A percentile compares a stretch with the other conserved stretches of the same genome.
Evolutionary conservation across 2,888 invertebrate species (phyloP).

Genomic region (Andricus quercusramuli): DNA sequence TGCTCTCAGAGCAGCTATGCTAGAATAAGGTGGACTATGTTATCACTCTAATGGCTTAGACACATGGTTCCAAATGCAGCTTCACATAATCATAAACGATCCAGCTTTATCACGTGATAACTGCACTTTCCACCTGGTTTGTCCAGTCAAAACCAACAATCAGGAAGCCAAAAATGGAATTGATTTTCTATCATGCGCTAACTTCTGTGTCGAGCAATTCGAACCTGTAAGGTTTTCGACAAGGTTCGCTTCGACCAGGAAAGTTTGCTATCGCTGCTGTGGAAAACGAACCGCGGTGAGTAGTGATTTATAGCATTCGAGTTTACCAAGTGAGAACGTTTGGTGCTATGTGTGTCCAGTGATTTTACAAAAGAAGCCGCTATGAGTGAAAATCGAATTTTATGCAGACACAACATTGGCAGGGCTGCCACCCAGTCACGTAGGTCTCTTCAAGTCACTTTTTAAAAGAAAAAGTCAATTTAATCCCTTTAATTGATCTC

Average conservation of each 20-base stretch:
- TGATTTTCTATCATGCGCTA: background rate
- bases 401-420: background rate
- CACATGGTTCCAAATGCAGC: background rate
- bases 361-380: constrained; percentile 6
- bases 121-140: background rate
- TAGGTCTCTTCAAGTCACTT: no score
- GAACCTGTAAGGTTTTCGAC: constrained; percentile 44
- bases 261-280: constrained; percentile 51
- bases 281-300: constrained; percentile 50
- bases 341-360: constrained; percentile 43
- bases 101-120: constrained; percentile 4
- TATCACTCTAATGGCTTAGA: constrained; percentile 17
- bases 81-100: constrained; percentile 15
- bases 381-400: constrained; percentile 16
- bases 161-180: background rate
- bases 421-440: no score
- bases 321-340: constrained; percentile 48
- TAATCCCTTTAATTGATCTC: no score
- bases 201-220: background rate
- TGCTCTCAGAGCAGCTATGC: background rate
- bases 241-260: constrained; percentile 50
- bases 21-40: constrained; percentile 1
- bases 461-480: no score
- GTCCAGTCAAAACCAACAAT: background rate
- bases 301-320: constrained; percentile 51